Evolutionary conservation across 2,797 vertebrate genomes (phyloP), one percentile per base, ranked within the genome.

Genomic region (Columba guinea): DNA sequence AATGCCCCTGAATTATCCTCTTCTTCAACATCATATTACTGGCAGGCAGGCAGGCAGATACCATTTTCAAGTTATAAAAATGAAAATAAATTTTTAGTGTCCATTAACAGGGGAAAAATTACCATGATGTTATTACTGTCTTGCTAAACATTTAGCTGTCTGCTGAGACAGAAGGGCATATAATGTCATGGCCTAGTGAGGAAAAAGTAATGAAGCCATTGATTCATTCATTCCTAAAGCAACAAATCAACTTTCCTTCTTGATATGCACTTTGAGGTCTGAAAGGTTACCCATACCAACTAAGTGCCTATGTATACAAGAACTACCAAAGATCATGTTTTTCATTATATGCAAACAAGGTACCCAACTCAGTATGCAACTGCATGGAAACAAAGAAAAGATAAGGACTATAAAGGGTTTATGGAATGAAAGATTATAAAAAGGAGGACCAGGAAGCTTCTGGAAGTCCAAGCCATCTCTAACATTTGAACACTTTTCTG

Each of bases 141-240:
- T 96, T 91, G 76, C 95, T 91, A 95, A 95, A 95, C 62, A 84
- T 84, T 88, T 78, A 90, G 85, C 94, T 89, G 92, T 86, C 91
- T 90, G 73, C 90, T 86, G 76, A 88, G 85, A 94, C 83, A 93
- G 80, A 87, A 88, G 76, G 80, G 62, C 69, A 90, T 86, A 78
- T 91, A 94, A 86, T 35, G 84, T 35, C 26, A 75, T 77, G 82
- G 73, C 65, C 85, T 77, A 86, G 48, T 60, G 65, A 95, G 69
- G 60, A 93, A 88, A 60, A 52, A 93, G 73, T 81, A 94, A 88
- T 75, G 80, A 94, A 94, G 62, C 51, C n/a, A 78, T 87, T 85
- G 89, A 93, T 83, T 88, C 80, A 76, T 84, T 93, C 46, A 78
- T 76, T 94, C 88, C 81, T 74, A 95, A 93, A 88, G 86, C 80